phyloP scores from a whole-genome alignment of 1,140 invertebrate species.

The Aphaenogaster rudis region DNA sequence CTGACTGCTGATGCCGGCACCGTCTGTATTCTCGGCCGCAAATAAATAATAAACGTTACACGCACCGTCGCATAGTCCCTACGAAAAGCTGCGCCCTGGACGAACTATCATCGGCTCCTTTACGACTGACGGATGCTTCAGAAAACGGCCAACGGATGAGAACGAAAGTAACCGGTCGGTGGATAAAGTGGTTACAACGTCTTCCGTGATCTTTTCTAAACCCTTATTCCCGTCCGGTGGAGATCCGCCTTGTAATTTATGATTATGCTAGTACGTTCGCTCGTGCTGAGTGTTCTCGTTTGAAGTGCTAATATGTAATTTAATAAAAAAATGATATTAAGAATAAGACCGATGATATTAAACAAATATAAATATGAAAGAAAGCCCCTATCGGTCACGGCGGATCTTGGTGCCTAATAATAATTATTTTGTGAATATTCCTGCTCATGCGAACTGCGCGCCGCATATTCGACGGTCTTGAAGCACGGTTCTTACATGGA shows the following conservation, averaged over 20 bases:
- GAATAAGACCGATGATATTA: too few relatives aligned
- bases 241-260: background rate
- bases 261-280: background rate
- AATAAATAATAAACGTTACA: constrained; percentile 75
- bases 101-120: constrained; percentile 47
- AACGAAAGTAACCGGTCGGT: constrained; percentile 49
- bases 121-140: constrained; percentile 52
- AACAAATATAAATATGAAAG: too few relatives aligned
- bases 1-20: constrained; percentile 52
- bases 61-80: constrained; percentile 19
- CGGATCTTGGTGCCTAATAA: too few relatives aligned
- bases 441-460: too few relatives aligned
- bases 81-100: constrained; percentile 21
- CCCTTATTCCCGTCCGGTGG: background rate
- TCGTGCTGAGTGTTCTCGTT: background rate
- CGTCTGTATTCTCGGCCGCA: constrained; percentile 65
- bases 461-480: too few relatives aligned
- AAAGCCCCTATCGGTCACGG: too few relatives aligned
- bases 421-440: too few relatives aligned
- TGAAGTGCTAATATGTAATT: background rate
- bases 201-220: constrained; percentile 2
- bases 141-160: constrained; percentile 45
- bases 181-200: constrained; percentile 48
- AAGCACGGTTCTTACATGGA: too few relatives aligned
- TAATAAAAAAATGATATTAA: background rate